Conservation (phyloP, 2,888 invertebrate species). For the Drosophila picticornis region DNA sequence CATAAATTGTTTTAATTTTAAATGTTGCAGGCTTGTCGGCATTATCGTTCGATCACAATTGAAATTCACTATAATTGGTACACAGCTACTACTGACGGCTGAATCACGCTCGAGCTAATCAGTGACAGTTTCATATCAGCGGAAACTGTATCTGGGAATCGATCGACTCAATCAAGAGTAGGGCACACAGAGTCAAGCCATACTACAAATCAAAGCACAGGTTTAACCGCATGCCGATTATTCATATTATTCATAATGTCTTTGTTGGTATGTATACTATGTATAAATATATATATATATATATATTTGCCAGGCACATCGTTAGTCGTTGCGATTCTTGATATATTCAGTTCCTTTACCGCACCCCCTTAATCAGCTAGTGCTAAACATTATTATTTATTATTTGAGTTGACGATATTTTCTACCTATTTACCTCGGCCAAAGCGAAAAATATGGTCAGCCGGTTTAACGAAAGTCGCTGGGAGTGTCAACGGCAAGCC, state of each 20-base stretch:
- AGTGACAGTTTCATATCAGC: background rate
- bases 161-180: conserved; percentile 15
- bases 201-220: conserved; percentile 65
- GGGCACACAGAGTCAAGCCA: conserved; percentile 45
- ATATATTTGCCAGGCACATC: conserved; percentile 27
- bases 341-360: conserved; percentile 11
- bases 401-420: conserved; percentile 77
- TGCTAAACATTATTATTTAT: conserved; percentile 77
- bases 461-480: conserved; percentile 55
- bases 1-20: conserved; percentile 28
- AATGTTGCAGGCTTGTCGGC: conserved; percentile 15
- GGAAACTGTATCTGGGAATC: conserved; percentile 7
- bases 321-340: conserved; percentile 13
- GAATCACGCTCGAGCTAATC: conserved; percentile 32
- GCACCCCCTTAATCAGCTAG: conserved; percentile 47
- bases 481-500: conserved; percentile 52
- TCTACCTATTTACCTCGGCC: conserved; percentile 48
- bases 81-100: background rate
- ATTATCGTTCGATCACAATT: conserved; percentile 16
- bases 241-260: conserved; percentile 72
- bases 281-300: conserved; percentile 18
- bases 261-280: conserved; percentile 26
- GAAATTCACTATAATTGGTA: conserved; percentile 5
- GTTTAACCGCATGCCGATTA: conserved; percentile 61
- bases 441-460: conserved; percentile 24